Base-by-base conservation (phyloP, 2,113 vertebrate species). In the Saguinus midas region DNA sequence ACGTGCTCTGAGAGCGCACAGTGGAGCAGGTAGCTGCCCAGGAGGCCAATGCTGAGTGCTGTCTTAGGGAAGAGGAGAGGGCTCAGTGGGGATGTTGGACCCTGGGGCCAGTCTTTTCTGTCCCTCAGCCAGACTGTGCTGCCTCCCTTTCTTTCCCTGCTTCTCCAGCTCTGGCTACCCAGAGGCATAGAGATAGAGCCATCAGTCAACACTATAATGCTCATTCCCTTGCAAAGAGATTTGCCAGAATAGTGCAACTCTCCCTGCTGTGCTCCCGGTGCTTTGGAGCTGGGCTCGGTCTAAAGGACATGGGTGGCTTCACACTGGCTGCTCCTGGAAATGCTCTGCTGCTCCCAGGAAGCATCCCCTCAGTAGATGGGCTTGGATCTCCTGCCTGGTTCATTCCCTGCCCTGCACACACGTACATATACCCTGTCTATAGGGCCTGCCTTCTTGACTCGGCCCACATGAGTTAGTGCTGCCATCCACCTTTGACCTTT, bases 1-100 rank as follows among this genome's bases (percentile, higher is more conserved):
- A 99, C 99, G 8, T 99, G 99, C 0, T 98, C 98, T 48, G 98
- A 98, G 13, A 98, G 98, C 3, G 91, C 95, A 5, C 99, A 98
- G 96, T 99, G 98, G 98, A 99, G 98, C 99, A 99, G 99, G 99
- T 99, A 98, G 79, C 13, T 4, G 13, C 25, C 17, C 50, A 8
- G 2, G 2, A 68, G 16, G 32, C 61, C 21, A 43, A 35, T 21
- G n/a, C 48, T n/a, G n/a, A 4, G 14, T 43, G 61, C 32, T 0
- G 21, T 58, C 55, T 55, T 14, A 20, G 35, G 40, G 35, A 8
- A 18, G n/a, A 58, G 40, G 37, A 35, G 7, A 0, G 13, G 40
- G 79, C 10, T 43, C 37, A 78, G 23, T 3, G 3, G 13, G 4
- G 40, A 27, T 68, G 70, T 3, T 6, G 21, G 14, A n/a, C 14